These are phyloP conservation scores for Laterallus jamaicensis DNA, from an alignment of 2,113 vertebrate genomes.

Conservation along the genomic window DNA sequence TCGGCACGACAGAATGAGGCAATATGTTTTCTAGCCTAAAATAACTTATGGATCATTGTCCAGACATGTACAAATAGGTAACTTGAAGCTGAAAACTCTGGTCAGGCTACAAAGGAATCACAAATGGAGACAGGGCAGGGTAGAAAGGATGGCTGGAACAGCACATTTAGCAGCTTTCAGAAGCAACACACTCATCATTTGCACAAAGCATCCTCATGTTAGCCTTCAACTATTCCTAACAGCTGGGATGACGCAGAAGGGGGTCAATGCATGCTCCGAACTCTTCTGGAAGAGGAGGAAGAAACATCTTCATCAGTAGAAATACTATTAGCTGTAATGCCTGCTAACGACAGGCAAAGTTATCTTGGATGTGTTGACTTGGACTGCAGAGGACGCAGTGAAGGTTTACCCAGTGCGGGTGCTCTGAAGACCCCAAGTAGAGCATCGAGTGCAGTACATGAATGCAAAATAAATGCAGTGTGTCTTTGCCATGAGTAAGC, in stretches of 20 bases:
- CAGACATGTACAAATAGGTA: not conserved
- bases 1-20: not conserved
- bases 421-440: not conserved
- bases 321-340: not conserved
- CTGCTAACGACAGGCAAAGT: not conserved
- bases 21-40: not conserved
- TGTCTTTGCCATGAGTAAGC: not conserved
- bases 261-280: not conserved
- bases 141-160: not conserved
- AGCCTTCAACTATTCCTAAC: not conserved
- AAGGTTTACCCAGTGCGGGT: not conserved
- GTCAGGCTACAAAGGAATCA: not conserved
- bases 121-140: not conserved
- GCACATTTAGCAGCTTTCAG: not conserved
- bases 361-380: not conserved
- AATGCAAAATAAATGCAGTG: not conserved
- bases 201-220: not conserved
- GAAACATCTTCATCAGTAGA: not conserved
- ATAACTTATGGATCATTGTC: not conserved
- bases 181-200: not conserved
- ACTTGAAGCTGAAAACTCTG: not conserved
- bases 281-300: not conserved
- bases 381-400: not conserved
- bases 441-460: not conserved
- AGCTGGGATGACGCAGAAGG: not conserved